These are phyloP conservation scores for Aphelinus certus DNA, from an alignment of 1,140 invertebrate species.

Conservation along the genomic window DNA sequence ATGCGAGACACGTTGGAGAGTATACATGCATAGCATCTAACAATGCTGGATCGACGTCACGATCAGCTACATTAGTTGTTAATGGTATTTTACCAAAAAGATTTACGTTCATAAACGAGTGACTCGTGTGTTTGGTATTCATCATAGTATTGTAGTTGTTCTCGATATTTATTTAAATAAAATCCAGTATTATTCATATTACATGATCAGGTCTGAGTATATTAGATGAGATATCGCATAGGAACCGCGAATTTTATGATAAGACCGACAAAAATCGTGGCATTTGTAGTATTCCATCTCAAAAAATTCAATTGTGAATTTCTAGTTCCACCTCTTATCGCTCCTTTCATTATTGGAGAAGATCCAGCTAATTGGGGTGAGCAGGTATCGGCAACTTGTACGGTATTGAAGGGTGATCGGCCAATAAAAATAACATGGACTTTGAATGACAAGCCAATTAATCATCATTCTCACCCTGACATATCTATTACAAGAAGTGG, in stretches of 20 bases:
- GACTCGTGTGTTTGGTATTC: too few species aligned
- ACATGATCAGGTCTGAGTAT: too few species aligned
- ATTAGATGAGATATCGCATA: too few species aligned
- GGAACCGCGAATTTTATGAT: too few species aligned
- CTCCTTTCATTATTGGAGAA: constrained; percentile 67
- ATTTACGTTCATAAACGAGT: too few species aligned
- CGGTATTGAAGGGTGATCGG: constrained; percentile 67
- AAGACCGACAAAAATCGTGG: too few species aligned
- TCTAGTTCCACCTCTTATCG: constrained; percentile 64
- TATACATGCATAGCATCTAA: constrained; percentile 75
- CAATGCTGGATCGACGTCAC: constrained; percentile 66
- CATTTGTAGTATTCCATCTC: too few species aligned
- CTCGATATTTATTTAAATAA: too few species aligned
- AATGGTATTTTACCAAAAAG: constrained; percentile 61
- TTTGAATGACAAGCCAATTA: constrained; percentile 60
- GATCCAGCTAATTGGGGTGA: constrained; percentile 68
- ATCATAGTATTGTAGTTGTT: too few species aligned
- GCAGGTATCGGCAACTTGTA: constrained; percentile 65
- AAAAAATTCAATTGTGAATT: not conserved
- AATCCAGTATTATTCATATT: too few species aligned
- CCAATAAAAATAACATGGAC: constrained; percentile 65
- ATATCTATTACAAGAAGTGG: constrained; percentile 47
- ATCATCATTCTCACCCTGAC: constrained; percentile 62
- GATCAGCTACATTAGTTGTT: constrained; percentile 68
- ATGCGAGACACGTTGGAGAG: constrained; percentile 67